Evolutionary conservation across 2,797 vertebrate genomes (phyloP), one percentile per base, ranked within the genome.

Genomic region (Gymnopithys bicolor): DNA sequence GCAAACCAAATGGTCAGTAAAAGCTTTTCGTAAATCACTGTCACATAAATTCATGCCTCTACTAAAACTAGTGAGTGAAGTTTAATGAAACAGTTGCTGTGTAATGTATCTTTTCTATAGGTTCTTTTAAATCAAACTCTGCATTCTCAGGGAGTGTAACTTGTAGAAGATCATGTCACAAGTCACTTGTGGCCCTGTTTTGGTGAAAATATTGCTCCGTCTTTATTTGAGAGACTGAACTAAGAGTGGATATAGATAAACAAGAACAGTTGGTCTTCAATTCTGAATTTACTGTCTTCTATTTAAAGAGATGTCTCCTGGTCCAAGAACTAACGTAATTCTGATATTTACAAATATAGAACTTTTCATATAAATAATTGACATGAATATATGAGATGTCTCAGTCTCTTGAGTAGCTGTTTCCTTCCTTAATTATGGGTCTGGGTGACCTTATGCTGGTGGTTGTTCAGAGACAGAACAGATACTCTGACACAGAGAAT

Each of bases 291-390:
- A 63, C 53, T 83, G 24, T 58, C 56, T 77, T 37, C 84, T 92
- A 73, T 92, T 96, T 95, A 78, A 76, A 95, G 84, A 63, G 10
- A 55, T 78, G 56, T 73, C 43, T 94, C 28, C 10, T 32, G 62
- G 84, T 52, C 87, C n/a, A 67, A 87, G 75, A 83, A 41, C 78
- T 67, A 83, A 62, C 8, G 16, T 27, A 62, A 46, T 83, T 85
- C 19, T 62, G 37, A 3, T 89, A 76, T 84, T 84, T 87, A 76
- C 22, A 80, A 79, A 66, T 82, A 79, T 4, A 83, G 64, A 84
- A 67, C 52, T 90, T 89, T 30, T 76, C 11, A 39, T 82, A 19
- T 79, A 84, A 76, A 69, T 95, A 88, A 62, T 41, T 69, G 60
- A 8, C 10, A 10, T 43, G 17, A 84, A 24, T 41, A 6, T 59